A percentile compares a stretch with the other conserved stretches of the same genome.
Evolutionary conservation across 1,140 invertebrate species (phyloP).

Genomic region (Fopius arisanus): DNA sequence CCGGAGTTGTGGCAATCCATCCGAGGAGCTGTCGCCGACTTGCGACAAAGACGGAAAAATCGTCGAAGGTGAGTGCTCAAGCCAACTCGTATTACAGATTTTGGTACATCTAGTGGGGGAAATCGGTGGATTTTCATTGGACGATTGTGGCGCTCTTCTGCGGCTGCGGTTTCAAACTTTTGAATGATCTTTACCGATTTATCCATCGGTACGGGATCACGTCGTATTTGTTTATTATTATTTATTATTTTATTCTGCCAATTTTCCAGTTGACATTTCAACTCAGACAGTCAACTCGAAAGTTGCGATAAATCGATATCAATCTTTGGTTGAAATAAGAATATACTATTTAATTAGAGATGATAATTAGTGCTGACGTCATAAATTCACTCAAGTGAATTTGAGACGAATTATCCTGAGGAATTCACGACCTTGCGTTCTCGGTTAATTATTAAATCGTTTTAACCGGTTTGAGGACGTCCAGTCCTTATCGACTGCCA

Average conservation of each 20-base stretch:
- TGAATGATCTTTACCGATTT: background rate
- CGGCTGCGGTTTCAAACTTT: background rate
- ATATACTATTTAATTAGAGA: no score
- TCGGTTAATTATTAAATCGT: background rate
- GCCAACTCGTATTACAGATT: background rate
- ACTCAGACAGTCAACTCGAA: no score
- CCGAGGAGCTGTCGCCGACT: slow-evolving; percentile 26
- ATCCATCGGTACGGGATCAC: background rate
- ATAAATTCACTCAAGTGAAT: background rate
- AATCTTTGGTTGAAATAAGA: no score
- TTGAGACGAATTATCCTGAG: no score
- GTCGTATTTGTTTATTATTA: no score
- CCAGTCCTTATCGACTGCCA: background rate
- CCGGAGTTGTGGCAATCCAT: background rate
- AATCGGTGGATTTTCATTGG: background rate
- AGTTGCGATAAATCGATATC: no score
- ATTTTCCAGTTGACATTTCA: no score
- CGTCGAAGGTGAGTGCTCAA: slow-evolving; percentile 17
- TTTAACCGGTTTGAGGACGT: background rate
- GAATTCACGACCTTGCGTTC: slow-evolving; percentile 1
- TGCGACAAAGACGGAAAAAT: background rate
- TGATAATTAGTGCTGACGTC: background rate
- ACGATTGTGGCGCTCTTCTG: background rate
- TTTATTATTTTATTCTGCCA: no score
- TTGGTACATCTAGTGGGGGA: background rate